Percentiles rank a stretch among this genome's conserved stretches.
Evolutionary conservation across 2,888 invertebrate genomes (phyloP).

Genomic region (Lithosia quadra): DNA sequence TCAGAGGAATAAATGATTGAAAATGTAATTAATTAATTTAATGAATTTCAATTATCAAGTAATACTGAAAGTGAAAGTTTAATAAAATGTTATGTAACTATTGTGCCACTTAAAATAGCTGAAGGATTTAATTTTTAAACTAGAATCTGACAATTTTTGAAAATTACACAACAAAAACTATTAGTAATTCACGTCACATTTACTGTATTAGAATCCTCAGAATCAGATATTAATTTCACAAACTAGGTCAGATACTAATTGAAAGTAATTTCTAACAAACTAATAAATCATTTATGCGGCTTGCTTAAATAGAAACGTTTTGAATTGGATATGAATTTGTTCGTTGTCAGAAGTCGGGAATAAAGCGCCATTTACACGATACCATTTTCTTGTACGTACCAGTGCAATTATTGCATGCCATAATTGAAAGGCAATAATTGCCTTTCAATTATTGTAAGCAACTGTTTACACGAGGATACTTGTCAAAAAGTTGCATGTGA

Average conservation of each 20-base stretch:
- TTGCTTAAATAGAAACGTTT: slow-evolving; percentile 20
- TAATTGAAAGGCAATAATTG: too few species aligned
- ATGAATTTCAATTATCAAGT: not conserved
- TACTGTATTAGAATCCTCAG: not conserved
- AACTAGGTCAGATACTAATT: slow-evolving; percentile 8
- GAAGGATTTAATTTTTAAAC: not conserved
- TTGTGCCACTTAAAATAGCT: not conserved
- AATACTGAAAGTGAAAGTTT: not conserved
- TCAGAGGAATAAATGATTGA: not conserved
- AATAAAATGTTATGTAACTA: not conserved
- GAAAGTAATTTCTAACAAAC: slow-evolving; percentile 16
- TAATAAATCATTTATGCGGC: slow-evolving; percentile 21
- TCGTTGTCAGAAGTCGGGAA: slow-evolving; percentile 24
- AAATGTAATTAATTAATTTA: not conserved
- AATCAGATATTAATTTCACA: not conserved
- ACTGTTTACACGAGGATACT: too few species aligned
- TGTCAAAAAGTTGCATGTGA: too few species aligned
- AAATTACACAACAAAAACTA: not conserved
- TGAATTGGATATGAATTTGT: slow-evolving; percentile 23
- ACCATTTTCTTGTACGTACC: too few species aligned
- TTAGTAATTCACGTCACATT: not conserved
- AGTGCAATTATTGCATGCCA: too few species aligned
- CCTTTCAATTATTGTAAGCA: too few species aligned
- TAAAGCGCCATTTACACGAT: too few species aligned
- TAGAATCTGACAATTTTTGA: slow-evolving; percentile 4